Evolutionary conservation across 2,113 vertebrate species (phyloP), one percentile per base, ranked within the genome.

Genomic region (Craseonycteris thonglongyai): DNA sequence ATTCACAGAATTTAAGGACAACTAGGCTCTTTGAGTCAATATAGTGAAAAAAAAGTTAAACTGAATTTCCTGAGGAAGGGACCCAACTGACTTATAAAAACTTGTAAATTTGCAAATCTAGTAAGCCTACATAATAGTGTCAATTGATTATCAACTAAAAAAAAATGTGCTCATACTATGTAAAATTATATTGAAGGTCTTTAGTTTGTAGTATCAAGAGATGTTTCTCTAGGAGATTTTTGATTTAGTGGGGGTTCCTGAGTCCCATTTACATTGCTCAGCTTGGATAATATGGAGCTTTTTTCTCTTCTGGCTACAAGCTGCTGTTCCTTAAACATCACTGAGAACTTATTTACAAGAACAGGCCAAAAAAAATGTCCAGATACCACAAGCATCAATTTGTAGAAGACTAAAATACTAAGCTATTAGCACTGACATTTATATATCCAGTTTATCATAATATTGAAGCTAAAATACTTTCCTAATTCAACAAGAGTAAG

Each of bases 51-150:
- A 97, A 98, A 98, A 87, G 97, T 98, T 98, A 96, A 98, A 98
- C 96, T 98, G 98, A 98, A 98, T 98, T 98, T 98, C 98, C 98
- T 98, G 97, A 98, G 98, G 98, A 98, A 98, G 97, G 98, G 98
- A 98, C 98, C 97, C 98, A 98, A 98, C 98, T 98, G 98, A 98
- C 98, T 98, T 98, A 97, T 98, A 98, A 98, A 98, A 98, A 98
- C 98, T 97, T 98, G 97, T 98, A 98, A 98, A 98, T 98, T 98
- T 98, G 98, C 97, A 98, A 98, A 98, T 98, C 98, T 98, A 98
- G 98, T 98, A 98, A 98, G 97, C 90, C 97, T 98, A 97, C 96
- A 98, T 98, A 98, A 98, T 98, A 98, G 97, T 97, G 97, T 97
- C 97, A 98, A 98, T 98, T 98, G 98, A 98, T 98, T 98, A 98